Evolutionary conservation across 2,797 vertebrate genomes (phyloP).

Genomic region (Darevskia mixta): DNA sequence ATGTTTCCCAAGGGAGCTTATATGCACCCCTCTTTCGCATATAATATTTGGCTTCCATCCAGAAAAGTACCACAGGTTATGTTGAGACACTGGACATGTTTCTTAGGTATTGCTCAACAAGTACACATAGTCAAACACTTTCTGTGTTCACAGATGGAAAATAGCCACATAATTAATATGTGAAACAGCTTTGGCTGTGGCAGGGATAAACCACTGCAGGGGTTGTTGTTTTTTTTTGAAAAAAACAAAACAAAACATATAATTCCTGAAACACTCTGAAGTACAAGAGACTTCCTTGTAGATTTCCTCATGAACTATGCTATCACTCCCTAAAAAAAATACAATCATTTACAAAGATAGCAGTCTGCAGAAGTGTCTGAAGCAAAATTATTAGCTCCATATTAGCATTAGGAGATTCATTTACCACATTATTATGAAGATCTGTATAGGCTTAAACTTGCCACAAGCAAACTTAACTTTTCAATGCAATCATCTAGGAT

Average conservation of each 20-base stretch:
- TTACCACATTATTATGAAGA: not conserved
- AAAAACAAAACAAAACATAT: not conserved
- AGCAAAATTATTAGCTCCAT: not conserved
- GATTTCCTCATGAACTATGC: not conserved
- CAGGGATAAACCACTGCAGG: slow-evolving; percentile 14
- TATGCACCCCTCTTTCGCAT: slow-evolving; percentile 16
- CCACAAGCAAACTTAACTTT: not conserved
- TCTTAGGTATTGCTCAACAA: not conserved
- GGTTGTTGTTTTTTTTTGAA: no score
- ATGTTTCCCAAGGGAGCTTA: slow-evolving; percentile 32
- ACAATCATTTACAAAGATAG: not conserved
- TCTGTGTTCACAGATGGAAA: not conserved
- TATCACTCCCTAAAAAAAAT: not conserved
- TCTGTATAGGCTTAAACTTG: not conserved
- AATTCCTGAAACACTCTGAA: slow-evolving; percentile 16
- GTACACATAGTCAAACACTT: not conserved
- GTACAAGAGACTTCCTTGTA: not conserved
- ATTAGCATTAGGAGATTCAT: not conserved
- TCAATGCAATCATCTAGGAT: not conserved
- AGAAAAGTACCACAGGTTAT: slow-evolving; percentile 26
- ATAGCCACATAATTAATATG: slow-evolving; percentile 29
- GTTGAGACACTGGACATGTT: slow-evolving; percentile 1
- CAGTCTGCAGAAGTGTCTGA: not conserved
- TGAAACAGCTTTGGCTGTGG: slow-evolving; percentile 17
- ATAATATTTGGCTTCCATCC: slow-evolving; percentile 46